Evolutionary conservation across 2,888 invertebrate genomes (phyloP).

Genomic region (Gerris lacustris): DNA sequence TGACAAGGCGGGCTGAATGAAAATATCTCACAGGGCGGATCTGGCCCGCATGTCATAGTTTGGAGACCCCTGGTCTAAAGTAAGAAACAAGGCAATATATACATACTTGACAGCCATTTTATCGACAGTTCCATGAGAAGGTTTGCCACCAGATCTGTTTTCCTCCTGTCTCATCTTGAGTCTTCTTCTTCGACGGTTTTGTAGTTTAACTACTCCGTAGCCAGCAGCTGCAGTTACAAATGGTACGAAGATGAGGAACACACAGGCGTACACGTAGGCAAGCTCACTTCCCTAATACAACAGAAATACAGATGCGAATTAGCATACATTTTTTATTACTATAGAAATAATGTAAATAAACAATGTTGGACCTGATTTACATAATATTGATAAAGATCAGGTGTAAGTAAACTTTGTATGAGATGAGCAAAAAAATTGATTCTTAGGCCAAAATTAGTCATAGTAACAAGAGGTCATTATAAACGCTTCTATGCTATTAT

Average conservation of each 20-base stretch:
- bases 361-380: background rate
- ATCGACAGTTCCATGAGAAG: conserved; percentile 50
- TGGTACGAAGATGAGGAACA: conserved; percentile 83
- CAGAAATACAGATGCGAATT: conserved; percentile 33
- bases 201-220: conserved; percentile 82
- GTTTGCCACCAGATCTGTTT: conserved; percentile 35
- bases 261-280: conserved; percentile 90
- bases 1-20: too few relatives aligned
- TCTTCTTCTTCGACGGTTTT: conserved; percentile 68
- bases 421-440: too few relatives aligned
- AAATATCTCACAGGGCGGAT: too few relatives aligned
- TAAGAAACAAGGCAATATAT: background rate
- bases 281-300: conserved; percentile 71
- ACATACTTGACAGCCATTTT: conserved; percentile 69
- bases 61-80: too few relatives aligned
- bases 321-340: background rate
- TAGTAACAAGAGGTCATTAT: too few relatives aligned
- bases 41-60: too few relatives aligned
- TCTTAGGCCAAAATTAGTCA: too few relatives aligned
- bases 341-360: conserved; percentile 7
- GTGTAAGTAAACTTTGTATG: too few relatives aligned
- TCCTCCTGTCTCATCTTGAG: conserved; percentile 74
- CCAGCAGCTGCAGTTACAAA: conserved; percentile 83
- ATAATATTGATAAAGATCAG: background rate
- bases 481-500: too few relatives aligned